Conservation (phyloP, 2,888 invertebrate genomes). For the Endomychus coccineus region DNA sequence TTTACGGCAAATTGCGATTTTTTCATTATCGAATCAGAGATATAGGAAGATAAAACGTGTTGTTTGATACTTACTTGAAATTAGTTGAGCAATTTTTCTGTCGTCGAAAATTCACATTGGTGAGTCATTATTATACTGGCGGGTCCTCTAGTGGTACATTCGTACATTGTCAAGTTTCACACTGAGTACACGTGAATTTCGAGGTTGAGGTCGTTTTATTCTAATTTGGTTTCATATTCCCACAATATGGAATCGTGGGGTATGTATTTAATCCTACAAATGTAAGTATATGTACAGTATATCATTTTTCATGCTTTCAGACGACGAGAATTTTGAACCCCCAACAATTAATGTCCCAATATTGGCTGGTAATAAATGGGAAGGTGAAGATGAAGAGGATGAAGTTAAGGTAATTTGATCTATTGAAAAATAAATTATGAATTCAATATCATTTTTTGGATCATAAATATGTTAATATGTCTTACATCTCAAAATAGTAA, state of each 20-base stretch:
- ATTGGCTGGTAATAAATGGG: constrained; percentile 65
- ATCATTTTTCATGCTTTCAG: constrained; percentile 42
- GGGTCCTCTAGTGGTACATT: constrained; percentile 29
- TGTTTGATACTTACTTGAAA: constrained; percentile 29
- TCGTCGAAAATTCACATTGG: constrained; percentile 8
- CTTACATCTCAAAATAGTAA: no score
- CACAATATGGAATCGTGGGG: constrained; percentile 43
- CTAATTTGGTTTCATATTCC: constrained; percentile 21
- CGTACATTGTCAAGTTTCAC: constrained; percentile 17
- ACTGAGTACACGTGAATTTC: constrained; percentile 36
- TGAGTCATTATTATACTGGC: constrained; percentile 16
- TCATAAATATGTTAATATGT: no score
- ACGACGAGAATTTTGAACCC: constrained; percentile 65
- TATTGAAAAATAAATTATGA: no score
- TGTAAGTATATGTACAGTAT: not conserved
- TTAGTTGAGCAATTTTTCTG: constrained; percentile 11
- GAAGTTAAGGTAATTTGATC: constrained; percentile 73
- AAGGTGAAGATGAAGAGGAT: constrained; percentile 82
- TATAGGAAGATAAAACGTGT: constrained; percentile 27
- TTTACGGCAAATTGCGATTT: no score
- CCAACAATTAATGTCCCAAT: constrained; percentile 54
- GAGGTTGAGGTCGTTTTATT: constrained; percentile 28
- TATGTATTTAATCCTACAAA: constrained; percentile 23
- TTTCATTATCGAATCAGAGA: constrained; percentile 25
- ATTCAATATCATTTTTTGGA: no score